phyloP scores from a whole-genome alignment of 2,113 vertebrate genomes.

The Sus scrofa region T2T-Sscrofa CM000820.6:110859501-110860000 shows the following conservation, averaged over 20 bases:
- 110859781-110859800: conserved; percentile 28
- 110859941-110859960: conserved; percentile 1
- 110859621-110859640: not conserved
- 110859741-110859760: not conserved
- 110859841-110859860: conserved; percentile 45
- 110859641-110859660: conserved; percentile 14
- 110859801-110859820: not conserved
- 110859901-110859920: conserved; percentile 24
- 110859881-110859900: not conserved
- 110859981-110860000: too few species aligned
- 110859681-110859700: conserved; percentile 40
- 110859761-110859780: not conserved
- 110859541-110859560: not conserved
- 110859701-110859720: not conserved
- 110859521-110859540: not conserved
- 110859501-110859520: not conserved
- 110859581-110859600: too few species aligned
- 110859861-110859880: not conserved
- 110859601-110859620: not conserved
- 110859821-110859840: not conserved
- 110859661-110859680: not conserved
- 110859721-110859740: not conserved
- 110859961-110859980: not conserved
- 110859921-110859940: not conserved
- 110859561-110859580: too few species aligned